phyloP scores from a whole-genome alignment of 2,113 vertebrate species.

The Penelope pileata region DNA sequence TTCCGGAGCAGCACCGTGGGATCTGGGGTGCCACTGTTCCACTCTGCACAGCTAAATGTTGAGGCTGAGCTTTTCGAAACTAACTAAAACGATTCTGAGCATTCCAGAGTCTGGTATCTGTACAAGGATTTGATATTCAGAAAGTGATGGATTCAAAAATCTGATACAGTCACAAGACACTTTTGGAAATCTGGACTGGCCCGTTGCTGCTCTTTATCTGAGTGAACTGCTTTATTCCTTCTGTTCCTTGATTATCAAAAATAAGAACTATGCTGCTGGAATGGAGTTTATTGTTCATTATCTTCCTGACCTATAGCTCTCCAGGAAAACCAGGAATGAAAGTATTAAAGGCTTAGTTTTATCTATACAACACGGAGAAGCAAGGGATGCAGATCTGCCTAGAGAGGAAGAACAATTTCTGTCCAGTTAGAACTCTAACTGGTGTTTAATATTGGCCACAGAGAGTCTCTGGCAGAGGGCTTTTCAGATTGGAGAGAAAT shows the following conservation, averaged over 20 bases:
- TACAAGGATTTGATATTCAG: background rate
- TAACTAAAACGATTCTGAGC: background rate
- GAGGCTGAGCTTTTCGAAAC: background rate
- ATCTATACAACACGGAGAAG: background rate
- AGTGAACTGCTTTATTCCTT: background rate
- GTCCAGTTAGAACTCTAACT: background rate
- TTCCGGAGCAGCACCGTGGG: background rate
- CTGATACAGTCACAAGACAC: background rate
- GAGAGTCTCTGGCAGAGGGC: background rate
- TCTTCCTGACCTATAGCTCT: conserved; percentile 12
- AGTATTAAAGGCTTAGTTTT: conserved; percentile 44
- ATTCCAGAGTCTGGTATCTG: background rate
- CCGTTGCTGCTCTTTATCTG: background rate
- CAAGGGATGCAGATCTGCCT: background rate
- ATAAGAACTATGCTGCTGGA: background rate
- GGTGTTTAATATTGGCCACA: background rate
- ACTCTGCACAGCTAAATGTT: background rate
- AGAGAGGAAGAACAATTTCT: conserved; percentile 25
- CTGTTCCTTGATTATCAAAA: conserved; percentile 3
- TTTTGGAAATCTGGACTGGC: background rate
- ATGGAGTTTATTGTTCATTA: background rate
- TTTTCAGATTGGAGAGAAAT: background rate
- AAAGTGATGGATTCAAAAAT: background rate
- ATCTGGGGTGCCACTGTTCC: background rate
- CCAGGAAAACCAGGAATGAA: conserved; percentile 22